Conservation (phyloP, 2,113 vertebrate genomes). For the Bos javanicus region DNA sequence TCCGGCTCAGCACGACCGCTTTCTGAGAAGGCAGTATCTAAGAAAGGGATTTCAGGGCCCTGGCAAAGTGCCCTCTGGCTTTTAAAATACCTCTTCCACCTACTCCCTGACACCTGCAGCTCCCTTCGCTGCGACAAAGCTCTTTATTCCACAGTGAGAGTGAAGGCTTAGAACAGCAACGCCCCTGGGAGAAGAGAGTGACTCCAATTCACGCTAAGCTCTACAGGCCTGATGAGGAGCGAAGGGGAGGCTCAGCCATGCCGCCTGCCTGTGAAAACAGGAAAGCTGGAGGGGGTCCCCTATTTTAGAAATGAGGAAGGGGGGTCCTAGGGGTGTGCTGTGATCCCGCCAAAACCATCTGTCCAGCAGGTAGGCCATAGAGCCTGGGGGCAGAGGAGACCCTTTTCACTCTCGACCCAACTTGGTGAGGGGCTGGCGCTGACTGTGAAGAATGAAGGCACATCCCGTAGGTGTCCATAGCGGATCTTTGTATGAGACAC, state of each 20-base stretch:
- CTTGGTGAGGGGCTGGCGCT: background rate
- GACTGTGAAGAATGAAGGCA: background rate
- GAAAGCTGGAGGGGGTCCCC: background rate
- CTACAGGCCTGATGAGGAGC: background rate
- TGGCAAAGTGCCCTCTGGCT: background rate
- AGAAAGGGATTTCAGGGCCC: background rate
- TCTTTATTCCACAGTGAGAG: background rate
- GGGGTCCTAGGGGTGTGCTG: background rate
- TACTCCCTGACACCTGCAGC: background rate
- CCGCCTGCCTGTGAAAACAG: background rate
- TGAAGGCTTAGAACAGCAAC: background rate
- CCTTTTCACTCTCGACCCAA: accelerated
- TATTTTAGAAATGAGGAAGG: background rate
- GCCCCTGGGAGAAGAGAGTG: background rate
- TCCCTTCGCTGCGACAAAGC: background rate
- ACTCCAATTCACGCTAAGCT: background rate
- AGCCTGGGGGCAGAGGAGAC: background rate
- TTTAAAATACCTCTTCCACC: background rate
- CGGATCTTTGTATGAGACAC: background rate
- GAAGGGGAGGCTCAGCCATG: background rate
- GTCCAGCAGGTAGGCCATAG: background rate
- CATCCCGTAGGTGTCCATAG: too few relatives aligned
- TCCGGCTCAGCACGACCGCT: background rate
- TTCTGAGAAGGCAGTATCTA: background rate
- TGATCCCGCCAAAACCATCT: background rate